phyloP scores from a whole-genome alignment of 2,113 vertebrate species.

The Bos javanicus region DNA sequence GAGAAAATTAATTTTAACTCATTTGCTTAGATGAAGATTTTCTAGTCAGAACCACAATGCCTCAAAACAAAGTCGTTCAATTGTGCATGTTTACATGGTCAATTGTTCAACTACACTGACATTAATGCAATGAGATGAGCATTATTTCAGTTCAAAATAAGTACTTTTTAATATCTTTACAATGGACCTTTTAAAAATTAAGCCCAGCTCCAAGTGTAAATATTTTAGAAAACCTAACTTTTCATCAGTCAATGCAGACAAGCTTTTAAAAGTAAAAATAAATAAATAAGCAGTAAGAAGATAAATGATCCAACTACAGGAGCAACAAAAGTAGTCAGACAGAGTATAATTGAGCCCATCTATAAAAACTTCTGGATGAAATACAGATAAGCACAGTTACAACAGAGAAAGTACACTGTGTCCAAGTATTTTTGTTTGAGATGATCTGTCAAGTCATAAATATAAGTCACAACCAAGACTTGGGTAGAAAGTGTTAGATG shows the following conservation, averaged over 20 bases:
- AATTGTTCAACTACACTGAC: not conserved
- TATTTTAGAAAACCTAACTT: not conserved
- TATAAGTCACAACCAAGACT: not conserved
- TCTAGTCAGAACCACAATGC: not conserved
- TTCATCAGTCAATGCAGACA: not conserved
- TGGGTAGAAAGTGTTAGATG: not conserved
- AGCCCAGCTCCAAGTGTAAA: not conserved
- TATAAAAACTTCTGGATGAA: not conserved
- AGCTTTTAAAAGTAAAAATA: not conserved
- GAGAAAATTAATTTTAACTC: not conserved
- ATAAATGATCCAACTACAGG: not conserved
- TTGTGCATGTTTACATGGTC: not conserved
- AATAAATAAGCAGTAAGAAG: not conserved
- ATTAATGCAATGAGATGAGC: not conserved
- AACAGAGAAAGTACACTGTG: not conserved
- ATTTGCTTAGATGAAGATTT: not conserved
- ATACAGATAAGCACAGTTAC: not conserved
- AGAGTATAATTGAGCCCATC: not conserved
- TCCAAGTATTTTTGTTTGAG: not conserved
- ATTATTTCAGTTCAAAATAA: slow-evolving; percentile 17
- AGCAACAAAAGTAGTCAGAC: not conserved
- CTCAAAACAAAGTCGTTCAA: not conserved
- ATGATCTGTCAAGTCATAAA: not conserved
- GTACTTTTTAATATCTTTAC: not conserved
- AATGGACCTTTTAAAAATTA: not conserved